These are phyloP conservation scores for Leucoraja ocellata DNA, from an alignment of 2,797 vertebrate species.

Conservation along the genomic window DNA sequence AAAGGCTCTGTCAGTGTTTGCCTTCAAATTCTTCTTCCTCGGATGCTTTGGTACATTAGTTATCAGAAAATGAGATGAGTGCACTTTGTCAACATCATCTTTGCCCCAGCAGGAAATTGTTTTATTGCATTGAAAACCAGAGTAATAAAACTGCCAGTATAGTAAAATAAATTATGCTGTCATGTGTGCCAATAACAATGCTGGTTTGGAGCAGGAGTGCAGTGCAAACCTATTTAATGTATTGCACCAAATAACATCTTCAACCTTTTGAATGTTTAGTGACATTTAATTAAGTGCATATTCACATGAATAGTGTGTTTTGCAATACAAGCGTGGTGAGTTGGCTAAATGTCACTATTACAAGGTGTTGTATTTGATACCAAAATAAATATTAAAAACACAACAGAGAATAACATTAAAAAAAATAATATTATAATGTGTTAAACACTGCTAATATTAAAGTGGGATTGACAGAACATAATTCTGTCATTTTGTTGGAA, in stretches of 20 bases:
- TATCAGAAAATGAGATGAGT: constrained; percentile 34
- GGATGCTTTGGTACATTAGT: constrained; percentile 19
- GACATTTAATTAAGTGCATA: constrained; percentile 34
- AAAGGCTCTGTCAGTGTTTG: background rate
- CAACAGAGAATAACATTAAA: too few relatives aligned
- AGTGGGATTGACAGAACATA: background rate
- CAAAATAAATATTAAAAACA: background rate
- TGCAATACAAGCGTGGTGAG: background rate
- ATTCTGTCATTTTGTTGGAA: background rate
- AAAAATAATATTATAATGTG: background rate
- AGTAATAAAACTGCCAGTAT: constrained; percentile 35
- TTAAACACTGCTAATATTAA: background rate
- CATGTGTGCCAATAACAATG: background rate
- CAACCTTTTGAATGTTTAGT: constrained; percentile 32
- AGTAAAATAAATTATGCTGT: constrained; percentile 34
- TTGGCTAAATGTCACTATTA: background rate
- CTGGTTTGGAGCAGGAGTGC: constrained; percentile 13
- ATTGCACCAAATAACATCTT: constrained; percentile 27
- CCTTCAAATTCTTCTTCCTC: constrained; percentile 18
- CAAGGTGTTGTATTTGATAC: background rate
- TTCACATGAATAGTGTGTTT: constrained; percentile 27
- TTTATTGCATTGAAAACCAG: constrained; percentile 31
- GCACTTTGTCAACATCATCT: constrained; percentile 39
- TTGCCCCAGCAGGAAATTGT: constrained; percentile 32
- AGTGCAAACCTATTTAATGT: constrained; percentile 7